These are phyloP conservation scores for Eulemur coronatus DNA, from an alignment of 2,797 vertebrate genomes.

Conservation along the genomic window DNA sequence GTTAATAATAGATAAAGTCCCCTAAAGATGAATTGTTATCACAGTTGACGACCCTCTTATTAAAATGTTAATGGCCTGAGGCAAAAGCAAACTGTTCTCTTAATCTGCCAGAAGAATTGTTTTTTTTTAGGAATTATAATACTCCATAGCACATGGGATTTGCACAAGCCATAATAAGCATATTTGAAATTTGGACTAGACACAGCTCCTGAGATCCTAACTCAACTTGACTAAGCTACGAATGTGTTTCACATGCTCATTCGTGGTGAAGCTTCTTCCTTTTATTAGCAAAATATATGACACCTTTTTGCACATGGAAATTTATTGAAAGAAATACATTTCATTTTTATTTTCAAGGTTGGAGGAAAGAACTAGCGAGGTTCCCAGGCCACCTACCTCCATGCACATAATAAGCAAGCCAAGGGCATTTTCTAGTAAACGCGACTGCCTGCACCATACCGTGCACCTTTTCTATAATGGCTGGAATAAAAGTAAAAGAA, in stretches of 20 bases:
- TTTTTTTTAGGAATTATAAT: slow-evolving; percentile 79
- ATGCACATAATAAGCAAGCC: slow-evolving; percentile 37
- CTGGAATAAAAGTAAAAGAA: slow-evolving; percentile 69
- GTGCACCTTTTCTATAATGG: slow-evolving; percentile 35
- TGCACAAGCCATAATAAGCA: slow-evolving; percentile 74
- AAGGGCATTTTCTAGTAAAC: slow-evolving; percentile 67
- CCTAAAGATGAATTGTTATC: slow-evolving; percentile 84
- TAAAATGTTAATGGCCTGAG: slow-evolving; percentile 86
- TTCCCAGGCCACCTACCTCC: not conserved
- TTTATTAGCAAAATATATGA: slow-evolving; percentile 39
- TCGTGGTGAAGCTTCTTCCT: slow-evolving; percentile 57
- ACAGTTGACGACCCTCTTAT: slow-evolving; percentile 84
- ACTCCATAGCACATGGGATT: slow-evolving; percentile 75
- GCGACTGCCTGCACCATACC: not conserved
- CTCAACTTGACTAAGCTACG: slow-evolving; percentile 51
- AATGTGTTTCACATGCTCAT: slow-evolving; percentile 55
- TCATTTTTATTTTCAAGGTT: slow-evolving; percentile 58
- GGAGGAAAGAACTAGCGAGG: slow-evolving; percentile 34
- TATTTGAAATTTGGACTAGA: slow-evolving; percentile 81
- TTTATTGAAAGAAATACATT: slow-evolving; percentile 33
- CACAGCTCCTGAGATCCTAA: slow-evolving; percentile 69
- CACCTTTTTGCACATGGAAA: slow-evolving; percentile 30
- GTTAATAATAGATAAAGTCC: slow-evolving; percentile 85
- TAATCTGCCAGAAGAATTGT: slow-evolving; percentile 84
- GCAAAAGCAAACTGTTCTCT: slow-evolving; percentile 85